Evolutionary conservation across 2,113 vertebrate species (phyloP), one percentile per base, ranked within the genome.

Genomic region (Mola mola): DNA sequence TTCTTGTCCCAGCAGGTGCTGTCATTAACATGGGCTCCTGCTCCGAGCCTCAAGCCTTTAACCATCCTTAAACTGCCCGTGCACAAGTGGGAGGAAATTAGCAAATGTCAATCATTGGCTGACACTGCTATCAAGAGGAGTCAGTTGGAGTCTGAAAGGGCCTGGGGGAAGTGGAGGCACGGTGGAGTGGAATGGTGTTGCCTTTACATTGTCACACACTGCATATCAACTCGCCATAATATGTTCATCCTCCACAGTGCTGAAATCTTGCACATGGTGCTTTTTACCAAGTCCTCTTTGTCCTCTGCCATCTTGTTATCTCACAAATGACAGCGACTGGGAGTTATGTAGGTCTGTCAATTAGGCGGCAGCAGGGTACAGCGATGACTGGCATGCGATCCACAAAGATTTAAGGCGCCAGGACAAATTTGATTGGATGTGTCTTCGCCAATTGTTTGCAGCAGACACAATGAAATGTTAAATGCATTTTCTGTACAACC

Each of bases 71-170:
- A 77, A 69, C 56, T 43, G 29, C 24, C 55, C 46, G 15, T 29
- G 41, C 55, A 47, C 63, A 57, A 72, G 58, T 38, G 37, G 75
- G 51, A 82, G 75, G 56, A 83, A 83, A 85, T 87, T 82, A 80
- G 76, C 65, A 85, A 87, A 83, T 73, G 85, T 84, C 88, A 87
- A 75, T 87, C 83, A 87, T 21, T 25, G 25, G 19, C 73, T 68
- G 79, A 79, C 60, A 65, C 63, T 22, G 40, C 38, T 73, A 66
- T 73, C 65, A 56, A 52, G 50, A 69, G 66, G 44, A 65, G 72
- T 49, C 66, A 31, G 61, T 38, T 13, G 53, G 40, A 72, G 66
- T 48, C 37, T 57, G 46, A 65, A 26, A 42, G 15, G 22, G 61
- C 71, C 73, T 7, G 47, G 8, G 56, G 71, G 66, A 33, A 36